Evolutionary conservation across 2,888 invertebrate genomes (phyloP).

Genomic region (Vanessa cardui): DNA sequence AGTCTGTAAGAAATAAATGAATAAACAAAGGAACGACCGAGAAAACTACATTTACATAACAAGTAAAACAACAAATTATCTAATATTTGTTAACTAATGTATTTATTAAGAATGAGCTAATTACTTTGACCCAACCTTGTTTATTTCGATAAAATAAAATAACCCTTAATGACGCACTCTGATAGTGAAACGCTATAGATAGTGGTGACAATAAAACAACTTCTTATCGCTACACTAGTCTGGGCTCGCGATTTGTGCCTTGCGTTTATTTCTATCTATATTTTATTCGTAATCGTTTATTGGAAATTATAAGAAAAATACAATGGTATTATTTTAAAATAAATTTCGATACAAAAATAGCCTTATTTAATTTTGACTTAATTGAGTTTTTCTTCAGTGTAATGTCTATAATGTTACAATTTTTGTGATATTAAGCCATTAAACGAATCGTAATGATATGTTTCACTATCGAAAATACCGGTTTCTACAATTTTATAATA

Average conservation of each 20-base stretch:
- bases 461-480: conserved; percentile 9
- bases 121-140: conserved; percentile 33
- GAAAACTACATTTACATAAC: neutral
- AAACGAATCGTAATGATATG: neutral
- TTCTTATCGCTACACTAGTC: conserved; percentile 32
- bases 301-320: too few relatives aligned
- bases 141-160: conserved; percentile 33
- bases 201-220: conserved; percentile 40
- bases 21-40: neutral
- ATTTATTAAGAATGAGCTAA: conserved; percentile 34
- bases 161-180: conserved; percentile 41
- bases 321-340: too few relatives aligned
- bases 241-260: neutral
- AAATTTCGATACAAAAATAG: too few relatives aligned
- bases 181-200: conserved; percentile 34
- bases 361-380: too few relatives aligned
- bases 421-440: neutral
- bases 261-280: neutral
- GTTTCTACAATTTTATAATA: conserved; percentile 26
- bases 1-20: neutral
- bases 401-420: neutral
- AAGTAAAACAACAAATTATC: conserved; percentile 2
- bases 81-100: conserved; percentile 22
- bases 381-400: too few relatives aligned
- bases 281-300: neutral